A percentile compares a stretch with the other conserved stretches of the same genome.
Evolutionary conservation across 2,113 vertebrate species (phyloP).

Genomic region (Hipposideros armiger): DNA sequence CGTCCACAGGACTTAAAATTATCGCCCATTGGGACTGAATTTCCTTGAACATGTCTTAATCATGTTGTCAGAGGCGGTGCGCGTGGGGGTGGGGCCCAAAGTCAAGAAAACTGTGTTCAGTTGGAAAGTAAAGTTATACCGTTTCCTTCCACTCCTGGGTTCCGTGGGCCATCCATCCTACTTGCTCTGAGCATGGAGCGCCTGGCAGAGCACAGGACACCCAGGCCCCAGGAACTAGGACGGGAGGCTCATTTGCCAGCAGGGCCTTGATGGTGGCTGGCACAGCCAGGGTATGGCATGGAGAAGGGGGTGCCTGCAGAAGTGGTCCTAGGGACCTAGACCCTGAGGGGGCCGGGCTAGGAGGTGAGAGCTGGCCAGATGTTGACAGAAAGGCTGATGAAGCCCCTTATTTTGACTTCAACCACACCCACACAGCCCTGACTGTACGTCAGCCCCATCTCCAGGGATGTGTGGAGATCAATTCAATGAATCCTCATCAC

Average conservation of each 20-base stretch:
- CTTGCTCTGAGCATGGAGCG: fast-evolving
- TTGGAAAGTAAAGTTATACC: background rate
- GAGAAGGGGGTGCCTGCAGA: fast-evolving
- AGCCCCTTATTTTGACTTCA: background rate
- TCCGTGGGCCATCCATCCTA: fast-evolving
- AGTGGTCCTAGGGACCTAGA: background rate
- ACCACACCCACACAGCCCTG: fast-evolving
- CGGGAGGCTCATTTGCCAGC: background rate
- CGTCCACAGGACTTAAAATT: background rate
- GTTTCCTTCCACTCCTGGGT: background rate
- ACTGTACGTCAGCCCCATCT: background rate
- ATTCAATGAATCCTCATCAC: background rate
- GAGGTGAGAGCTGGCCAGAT: background rate
- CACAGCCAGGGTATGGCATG: fast-evolving
- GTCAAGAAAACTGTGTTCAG: background rate
- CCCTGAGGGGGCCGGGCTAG: background rate
- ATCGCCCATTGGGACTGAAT: background rate
- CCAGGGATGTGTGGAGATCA: background rate
- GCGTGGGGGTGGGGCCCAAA: too few relatives aligned
- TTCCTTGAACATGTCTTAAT: background rate
- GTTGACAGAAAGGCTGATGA: background rate
- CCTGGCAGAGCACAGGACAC: background rate
- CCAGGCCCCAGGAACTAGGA: fast-evolving
- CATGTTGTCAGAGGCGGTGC: background rate
- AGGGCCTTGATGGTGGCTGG: background rate